Evolutionary conservation across 2,113 vertebrate species (phyloP).

Genomic region (Platysteira castanea): DNA sequence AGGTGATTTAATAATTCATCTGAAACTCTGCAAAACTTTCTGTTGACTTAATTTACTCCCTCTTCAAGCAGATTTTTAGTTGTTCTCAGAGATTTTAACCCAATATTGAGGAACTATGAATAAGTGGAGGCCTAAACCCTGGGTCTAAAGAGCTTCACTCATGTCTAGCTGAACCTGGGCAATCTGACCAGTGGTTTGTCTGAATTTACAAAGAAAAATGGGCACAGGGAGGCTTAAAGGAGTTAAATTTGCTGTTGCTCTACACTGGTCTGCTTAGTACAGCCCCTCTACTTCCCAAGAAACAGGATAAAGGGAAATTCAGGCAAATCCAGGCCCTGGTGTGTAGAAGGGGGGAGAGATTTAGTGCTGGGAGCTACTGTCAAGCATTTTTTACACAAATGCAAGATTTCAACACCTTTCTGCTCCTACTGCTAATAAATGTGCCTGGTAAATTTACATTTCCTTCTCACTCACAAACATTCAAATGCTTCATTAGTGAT

Average conservation of each 20-base stretch:
- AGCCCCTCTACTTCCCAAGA: not conserved
- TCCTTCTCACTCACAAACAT: not conserved
- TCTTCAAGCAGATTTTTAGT: not conserved
- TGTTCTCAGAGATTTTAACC: not conserved
- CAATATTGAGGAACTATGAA: not conserved
- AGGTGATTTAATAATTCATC: slow-evolving; percentile 42
- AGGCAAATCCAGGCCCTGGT: not conserved
- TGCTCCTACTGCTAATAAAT: not conserved
- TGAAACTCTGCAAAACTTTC: slow-evolving; percentile 26
- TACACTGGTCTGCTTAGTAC: not conserved
- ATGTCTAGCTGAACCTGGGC: not conserved
- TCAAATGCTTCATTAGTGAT: not conserved
- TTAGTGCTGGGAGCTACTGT: not conserved
- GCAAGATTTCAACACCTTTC: not conserved
- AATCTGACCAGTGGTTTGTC: not conserved
- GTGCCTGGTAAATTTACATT: not conserved
- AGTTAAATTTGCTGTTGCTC: not conserved
- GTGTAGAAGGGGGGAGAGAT: not conserved
- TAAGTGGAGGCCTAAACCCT: not conserved
- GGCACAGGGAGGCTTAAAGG: not conserved
- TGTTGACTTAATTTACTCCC: not conserved
- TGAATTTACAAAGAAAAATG: not conserved
- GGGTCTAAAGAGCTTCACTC: not conserved
- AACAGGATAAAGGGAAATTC: not conserved
- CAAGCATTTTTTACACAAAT: not conserved